Evolutionary conservation across 2,888 invertebrate species (phyloP).

Genomic region (Platerodrilus igneus): DNA sequence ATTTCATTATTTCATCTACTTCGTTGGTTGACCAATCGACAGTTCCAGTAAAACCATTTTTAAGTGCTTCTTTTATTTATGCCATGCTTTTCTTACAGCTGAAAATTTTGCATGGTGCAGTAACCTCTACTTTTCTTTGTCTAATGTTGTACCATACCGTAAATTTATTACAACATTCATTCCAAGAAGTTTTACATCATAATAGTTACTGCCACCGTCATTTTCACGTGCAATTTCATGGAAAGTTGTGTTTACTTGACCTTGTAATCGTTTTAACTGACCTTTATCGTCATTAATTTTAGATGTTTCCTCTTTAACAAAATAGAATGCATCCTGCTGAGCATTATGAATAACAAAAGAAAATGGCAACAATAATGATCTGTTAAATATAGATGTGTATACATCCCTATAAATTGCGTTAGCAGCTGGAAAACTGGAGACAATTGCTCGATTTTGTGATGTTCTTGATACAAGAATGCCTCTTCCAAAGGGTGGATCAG

Average conservation of each 20-base stretch:
- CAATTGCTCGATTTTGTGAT: slow-evolving; percentile 72
- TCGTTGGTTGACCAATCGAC: slow-evolving; percentile 86
- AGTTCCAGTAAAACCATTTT: slow-evolving; percentile 69
- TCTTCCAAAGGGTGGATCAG: slow-evolving; percentile 83
- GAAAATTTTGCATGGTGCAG: slow-evolving; percentile 85
- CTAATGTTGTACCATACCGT: slow-evolving; percentile 89
- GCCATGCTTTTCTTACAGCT: slow-evolving; percentile 90
- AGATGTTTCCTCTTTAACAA: slow-evolving; percentile 89
- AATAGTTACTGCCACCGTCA: slow-evolving; percentile 66
- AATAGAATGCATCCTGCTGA: slow-evolving; percentile 88
- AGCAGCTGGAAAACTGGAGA: slow-evolving; percentile 82
- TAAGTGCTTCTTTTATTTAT: slow-evolving; percentile 82
- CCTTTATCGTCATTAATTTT: slow-evolving; percentile 84
- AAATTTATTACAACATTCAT: slow-evolving; percentile 86
- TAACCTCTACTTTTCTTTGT: slow-evolving; percentile 82
- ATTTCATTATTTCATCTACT: slow-evolving; percentile 81
- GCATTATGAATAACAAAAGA: slow-evolving; percentile 84
- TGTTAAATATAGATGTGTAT: slow-evolving; percentile 87
- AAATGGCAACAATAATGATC: slow-evolving; percentile 81
- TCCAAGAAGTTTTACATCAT: slow-evolving; percentile 88
- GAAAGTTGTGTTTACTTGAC: slow-evolving; percentile 87
- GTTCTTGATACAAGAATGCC: slow-evolving; percentile 82
- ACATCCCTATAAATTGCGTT: slow-evolving; percentile 89
- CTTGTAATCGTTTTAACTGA: slow-evolving; percentile 82
- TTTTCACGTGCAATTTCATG: slow-evolving; percentile 73